These are phyloP conservation scores for Drosophila kurseongensis DNA, from an alignment of 1,140 invertebrate species.

Conservation along the genomic window DNA sequence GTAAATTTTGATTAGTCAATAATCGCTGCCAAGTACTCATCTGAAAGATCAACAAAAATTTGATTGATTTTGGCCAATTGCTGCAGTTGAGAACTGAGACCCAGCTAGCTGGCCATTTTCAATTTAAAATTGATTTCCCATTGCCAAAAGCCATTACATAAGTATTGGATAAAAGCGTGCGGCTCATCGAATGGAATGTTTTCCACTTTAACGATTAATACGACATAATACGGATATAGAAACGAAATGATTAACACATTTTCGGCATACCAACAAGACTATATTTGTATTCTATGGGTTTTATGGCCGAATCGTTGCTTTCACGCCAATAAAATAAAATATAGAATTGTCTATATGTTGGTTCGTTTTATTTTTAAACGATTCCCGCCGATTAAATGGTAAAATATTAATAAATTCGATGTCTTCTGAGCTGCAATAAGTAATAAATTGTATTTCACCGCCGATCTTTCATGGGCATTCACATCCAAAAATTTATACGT, in stretches of 20 bases:
- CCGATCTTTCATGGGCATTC: too few species aligned
- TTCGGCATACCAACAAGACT: conserved; percentile 61
- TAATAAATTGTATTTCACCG: conserved; percentile 69
- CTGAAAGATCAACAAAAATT: conserved; percentile 34
- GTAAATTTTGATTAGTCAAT: conserved; percentile 40
- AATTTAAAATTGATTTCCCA: conserved; percentile 47
- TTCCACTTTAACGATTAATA: conserved; percentile 48
- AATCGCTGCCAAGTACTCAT: conserved; percentile 40
- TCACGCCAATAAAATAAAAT: conserved; percentile 57
- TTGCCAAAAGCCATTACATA: conserved; percentile 64
- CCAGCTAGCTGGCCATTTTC: conserved; percentile 10
- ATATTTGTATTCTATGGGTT: conserved; percentile 46
- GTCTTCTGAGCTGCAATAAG: conserved; percentile 70
- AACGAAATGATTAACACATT: conserved; percentile 69
- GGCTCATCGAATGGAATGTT: conserved; percentile 9
- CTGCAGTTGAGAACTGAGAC: conserved; percentile 26
- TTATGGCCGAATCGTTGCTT: conserved; percentile 51
- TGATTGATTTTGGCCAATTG: conserved; percentile 73
- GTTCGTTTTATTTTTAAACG: conserved; percentile 69
- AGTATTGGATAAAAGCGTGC: conserved; percentile 34
- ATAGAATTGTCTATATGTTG: conserved; percentile 53
- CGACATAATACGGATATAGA: conserved; percentile 48
- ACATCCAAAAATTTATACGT: conserved; percentile 3
- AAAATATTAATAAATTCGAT: conserved; percentile 79
- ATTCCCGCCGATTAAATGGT: conserved; percentile 62